phyloP scores from a whole-genome alignment of 2,113 vertebrate genomes.

The Edolisoma coerulescens region DNA sequence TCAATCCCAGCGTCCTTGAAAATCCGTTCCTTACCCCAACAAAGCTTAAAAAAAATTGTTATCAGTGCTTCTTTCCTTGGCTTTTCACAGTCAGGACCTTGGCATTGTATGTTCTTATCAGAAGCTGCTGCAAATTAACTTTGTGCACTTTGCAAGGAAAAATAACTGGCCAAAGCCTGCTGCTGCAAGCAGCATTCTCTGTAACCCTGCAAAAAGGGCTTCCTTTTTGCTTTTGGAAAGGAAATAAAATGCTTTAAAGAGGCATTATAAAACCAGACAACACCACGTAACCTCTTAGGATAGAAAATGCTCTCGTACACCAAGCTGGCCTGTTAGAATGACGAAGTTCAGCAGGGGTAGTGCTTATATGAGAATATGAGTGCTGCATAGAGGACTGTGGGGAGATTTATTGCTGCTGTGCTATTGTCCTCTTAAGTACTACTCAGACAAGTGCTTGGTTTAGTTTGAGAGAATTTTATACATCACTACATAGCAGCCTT shows the following conservation, averaged over 20 bases:
- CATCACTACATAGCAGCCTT: not conserved
- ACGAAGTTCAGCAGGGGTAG: not conserved
- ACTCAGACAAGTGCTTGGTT: not conserved
- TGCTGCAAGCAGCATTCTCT: fast-evolving
- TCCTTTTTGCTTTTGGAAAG: not conserved
- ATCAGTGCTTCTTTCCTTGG: slow-evolving; percentile 17
- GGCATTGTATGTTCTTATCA: not conserved
- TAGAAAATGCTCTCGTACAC: not conserved
- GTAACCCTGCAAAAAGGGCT: not conserved
- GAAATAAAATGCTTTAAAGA: not conserved
- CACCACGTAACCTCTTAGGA: not conserved
- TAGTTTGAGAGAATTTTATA: not conserved
- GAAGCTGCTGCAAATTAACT: not conserved
- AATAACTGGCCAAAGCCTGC: not conserved
- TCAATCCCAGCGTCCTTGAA: not conserved
- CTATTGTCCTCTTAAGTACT: not conserved
- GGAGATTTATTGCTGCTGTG: not conserved
- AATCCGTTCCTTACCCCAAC: not conserved
- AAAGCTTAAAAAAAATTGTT: not conserved
- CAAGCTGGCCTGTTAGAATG: not conserved
- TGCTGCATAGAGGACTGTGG: not conserved
- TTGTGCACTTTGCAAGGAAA: not conserved
- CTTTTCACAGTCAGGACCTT: slow-evolving; percentile 23
- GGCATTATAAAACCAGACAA: not conserved
- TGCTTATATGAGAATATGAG: not conserved